Evolutionary conservation across 2,113 vertebrate genomes (phyloP).

Genomic region (Ochotona princeps): DNA sequence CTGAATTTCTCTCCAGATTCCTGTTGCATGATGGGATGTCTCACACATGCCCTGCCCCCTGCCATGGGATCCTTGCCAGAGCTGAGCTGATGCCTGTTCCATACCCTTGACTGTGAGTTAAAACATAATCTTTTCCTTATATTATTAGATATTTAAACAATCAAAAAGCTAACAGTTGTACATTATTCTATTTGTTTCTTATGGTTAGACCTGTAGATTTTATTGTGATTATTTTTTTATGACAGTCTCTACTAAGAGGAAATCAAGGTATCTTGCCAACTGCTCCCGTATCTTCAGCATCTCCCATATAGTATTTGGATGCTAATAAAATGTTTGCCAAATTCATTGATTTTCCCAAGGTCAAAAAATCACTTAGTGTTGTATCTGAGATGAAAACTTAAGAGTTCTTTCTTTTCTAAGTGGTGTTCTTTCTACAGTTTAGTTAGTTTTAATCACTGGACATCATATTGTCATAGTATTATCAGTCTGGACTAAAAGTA

Average conservation of each 20-base stretch:
- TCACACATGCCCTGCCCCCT: too few species aligned
- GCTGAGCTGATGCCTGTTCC: too few species aligned
- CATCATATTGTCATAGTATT: neutral
- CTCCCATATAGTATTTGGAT: neutral
- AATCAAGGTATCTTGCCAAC: neutral
- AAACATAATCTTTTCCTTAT: too few species aligned
- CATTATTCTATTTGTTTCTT: neutral
- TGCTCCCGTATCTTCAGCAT: neutral
- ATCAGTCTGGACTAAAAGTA: neutral
- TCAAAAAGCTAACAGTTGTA: too few species aligned
- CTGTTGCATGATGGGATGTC: too few species aligned
- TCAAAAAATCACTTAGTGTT: constrained; percentile 25
- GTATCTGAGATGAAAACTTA: neutral
- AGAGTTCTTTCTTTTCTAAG: constrained; percentile 11
- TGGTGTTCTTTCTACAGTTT: neutral
- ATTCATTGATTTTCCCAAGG: constrained; percentile 37
- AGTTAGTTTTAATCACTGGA: neutral
- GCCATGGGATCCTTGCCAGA: too few species aligned
- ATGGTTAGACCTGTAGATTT: neutral
- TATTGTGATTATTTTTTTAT: neutral
- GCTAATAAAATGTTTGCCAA: constrained; percentile 32
- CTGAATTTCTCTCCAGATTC: too few species aligned
- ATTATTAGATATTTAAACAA: too few species aligned
- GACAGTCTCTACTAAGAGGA: neutral
- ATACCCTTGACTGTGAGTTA: too few species aligned